Evolutionary conservation across 2,113 vertebrate species (phyloP).

Genomic region (Nicator chloris): DNA sequence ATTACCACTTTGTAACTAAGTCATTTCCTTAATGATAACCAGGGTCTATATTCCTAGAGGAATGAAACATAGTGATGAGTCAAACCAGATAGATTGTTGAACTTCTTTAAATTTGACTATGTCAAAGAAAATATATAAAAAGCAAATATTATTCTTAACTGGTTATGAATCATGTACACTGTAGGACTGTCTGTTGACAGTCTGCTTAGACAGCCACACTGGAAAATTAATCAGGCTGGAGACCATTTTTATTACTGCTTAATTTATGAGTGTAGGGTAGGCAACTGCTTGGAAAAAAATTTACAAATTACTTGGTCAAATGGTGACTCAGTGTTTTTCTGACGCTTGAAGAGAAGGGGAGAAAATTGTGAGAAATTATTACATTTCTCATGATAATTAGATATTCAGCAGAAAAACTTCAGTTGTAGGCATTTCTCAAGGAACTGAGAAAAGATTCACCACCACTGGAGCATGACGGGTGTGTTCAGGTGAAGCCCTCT

Average conservation of each 20-base stretch:
- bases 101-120: background rate
- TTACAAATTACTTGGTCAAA: background rate
- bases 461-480: background rate
- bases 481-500: background rate
- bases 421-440: background rate
- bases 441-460: background rate
- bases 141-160: background rate
- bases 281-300: background rate
- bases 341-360: rapidly evolving
- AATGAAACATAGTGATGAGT: background rate
- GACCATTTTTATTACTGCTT: background rate
- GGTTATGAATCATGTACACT: background rate
- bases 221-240: background rate
- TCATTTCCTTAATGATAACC: background rate
- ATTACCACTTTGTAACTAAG: background rate
- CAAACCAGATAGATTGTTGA: background rate
- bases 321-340: background rate
- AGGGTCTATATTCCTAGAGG: background rate
- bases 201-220: background rate
- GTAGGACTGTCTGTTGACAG: background rate
- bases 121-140: background rate
- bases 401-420: background rate
- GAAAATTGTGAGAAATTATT: background rate
- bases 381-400: background rate
- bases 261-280: background rate